A percentile compares a stretch with the other conserved stretches of the same genome.
Evolutionary conservation across 2,113 vertebrate genomes (phyloP).

Genomic region (Typhlomys cinereus): DNA sequence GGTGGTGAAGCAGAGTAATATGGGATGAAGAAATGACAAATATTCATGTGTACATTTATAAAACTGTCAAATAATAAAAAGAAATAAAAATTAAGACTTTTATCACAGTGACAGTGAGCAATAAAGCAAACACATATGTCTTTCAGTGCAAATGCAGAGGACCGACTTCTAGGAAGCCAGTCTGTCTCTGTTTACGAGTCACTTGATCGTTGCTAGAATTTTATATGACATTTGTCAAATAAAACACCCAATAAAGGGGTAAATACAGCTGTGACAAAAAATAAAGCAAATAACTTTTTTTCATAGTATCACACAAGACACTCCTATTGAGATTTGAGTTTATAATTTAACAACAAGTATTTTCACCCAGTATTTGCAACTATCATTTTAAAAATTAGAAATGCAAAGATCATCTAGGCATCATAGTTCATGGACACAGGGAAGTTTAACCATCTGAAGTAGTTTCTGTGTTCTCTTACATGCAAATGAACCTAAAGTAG

Average conservation of each 20-base stretch:
- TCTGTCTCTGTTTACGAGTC: not conserved
- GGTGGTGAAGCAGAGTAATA: no score
- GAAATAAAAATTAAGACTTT: constrained; percentile 13
- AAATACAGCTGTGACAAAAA: not conserved
- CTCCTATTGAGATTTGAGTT: not conserved
- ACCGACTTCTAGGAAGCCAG: not conserved
- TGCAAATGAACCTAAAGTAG: not conserved
- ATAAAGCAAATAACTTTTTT: not conserved
- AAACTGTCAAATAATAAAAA: no score
- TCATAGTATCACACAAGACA: not conserved
- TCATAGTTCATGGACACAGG: not conserved
- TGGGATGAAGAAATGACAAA: no score
- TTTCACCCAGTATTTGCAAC: not conserved
- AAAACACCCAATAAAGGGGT: not conserved
- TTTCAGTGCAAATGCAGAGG: not conserved
- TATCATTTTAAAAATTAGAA: not conserved
- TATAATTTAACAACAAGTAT: not conserved
- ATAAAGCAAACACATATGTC: not conserved
- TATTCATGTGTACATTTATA: no score
- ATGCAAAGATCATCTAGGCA: not conserved
- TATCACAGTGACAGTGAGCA: not conserved
- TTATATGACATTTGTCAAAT: not conserved
- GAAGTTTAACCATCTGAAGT: not conserved
- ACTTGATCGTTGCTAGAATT: not conserved
- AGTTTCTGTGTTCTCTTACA: not conserved